phyloP scores from a whole-genome alignment of 2,797 vertebrate species.

The Hydrophis major region DNA sequence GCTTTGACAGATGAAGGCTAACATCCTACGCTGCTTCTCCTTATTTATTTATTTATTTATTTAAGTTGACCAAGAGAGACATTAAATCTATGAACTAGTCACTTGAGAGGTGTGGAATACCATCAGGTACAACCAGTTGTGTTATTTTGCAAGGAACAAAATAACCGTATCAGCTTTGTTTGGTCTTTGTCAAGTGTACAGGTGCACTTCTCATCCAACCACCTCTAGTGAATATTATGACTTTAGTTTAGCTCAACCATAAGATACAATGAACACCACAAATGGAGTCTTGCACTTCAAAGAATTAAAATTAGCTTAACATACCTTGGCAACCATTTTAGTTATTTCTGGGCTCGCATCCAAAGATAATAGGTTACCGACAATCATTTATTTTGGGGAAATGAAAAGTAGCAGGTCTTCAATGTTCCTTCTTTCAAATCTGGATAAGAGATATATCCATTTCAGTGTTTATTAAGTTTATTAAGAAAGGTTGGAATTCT shows the following conservation, averaged over 20 bases:
- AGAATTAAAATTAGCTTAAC: not conserved
- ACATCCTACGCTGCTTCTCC: conserved; percentile 47
- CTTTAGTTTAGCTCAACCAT: not conserved
- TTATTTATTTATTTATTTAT: not conserved
- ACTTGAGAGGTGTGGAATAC: conserved; percentile 40
- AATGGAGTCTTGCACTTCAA: not conserved
- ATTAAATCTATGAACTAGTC: conserved; percentile 58
- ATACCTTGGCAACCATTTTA: not conserved
- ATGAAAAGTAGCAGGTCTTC: not conserved
- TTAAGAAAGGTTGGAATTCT: not conserved
- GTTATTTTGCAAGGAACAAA: conserved; percentile 13
- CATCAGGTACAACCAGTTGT: conserved; percentile 50
- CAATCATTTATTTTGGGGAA: not conserved
- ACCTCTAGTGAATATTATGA: not conserved
- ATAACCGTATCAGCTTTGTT: conserved; percentile 9
- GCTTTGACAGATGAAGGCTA: conserved; percentile 63
- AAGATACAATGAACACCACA: not conserved
- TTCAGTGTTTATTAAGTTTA: not conserved
- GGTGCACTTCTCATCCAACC: not conserved
- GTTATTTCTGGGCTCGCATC: not conserved
- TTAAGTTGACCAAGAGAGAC: conserved; percentile 42
- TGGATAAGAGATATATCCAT: not conserved
- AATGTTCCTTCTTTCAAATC: not conserved
- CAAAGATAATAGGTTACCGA: not conserved
- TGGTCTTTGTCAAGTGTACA: not conserved